These are phyloP conservation scores for Formica aserva DNA, from an alignment of 2,888 invertebrate species.

Conservation along the genomic window DNA sequence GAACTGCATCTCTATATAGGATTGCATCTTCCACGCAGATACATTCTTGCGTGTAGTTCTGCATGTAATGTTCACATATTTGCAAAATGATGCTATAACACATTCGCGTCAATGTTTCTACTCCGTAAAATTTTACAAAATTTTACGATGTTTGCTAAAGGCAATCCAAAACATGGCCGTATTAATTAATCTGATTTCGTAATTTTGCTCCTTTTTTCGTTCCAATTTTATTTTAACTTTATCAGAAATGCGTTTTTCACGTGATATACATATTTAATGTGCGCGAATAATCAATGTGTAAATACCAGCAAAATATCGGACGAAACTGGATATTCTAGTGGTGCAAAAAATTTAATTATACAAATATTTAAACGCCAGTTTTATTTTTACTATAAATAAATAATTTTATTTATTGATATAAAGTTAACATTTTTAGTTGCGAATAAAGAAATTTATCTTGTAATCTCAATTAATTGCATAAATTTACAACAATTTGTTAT, in stretches of 20 bases:
- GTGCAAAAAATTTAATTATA: not conserved
- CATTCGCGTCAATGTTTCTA: not conserved
- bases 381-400: not conserved
- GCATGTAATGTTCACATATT: not conserved
- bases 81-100: slow-evolving; percentile 4
- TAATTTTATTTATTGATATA: not conserved
- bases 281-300: not conserved
- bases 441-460: not conserved
- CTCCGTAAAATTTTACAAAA: slow-evolving; percentile 31
- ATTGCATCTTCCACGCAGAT: not conserved
- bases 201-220: slow-evolving; percentile 16
- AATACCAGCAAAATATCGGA: not conserved
- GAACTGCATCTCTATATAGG: not conserved
- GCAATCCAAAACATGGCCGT: not conserved
- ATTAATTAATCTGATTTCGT: slow-evolving; percentile 30
- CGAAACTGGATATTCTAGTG: not conserved
- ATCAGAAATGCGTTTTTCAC: slow-evolving; percentile 26
- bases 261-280: slow-evolving; percentile 12
- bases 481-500: not conserved
- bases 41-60: not conserved
- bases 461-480: not conserved
- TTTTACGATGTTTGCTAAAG: slow-evolving; percentile 23
- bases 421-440: not conserved
- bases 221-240: slow-evolving; percentile 23
- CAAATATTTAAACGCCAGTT: not conserved